Percentiles rank a stretch among this genome's conserved stretches.
These are phyloP conservation scores for Nesogale talazaci DNA, from an alignment of 2,113 vertebrate genomes.

Conservation along the genomic window DNA sequence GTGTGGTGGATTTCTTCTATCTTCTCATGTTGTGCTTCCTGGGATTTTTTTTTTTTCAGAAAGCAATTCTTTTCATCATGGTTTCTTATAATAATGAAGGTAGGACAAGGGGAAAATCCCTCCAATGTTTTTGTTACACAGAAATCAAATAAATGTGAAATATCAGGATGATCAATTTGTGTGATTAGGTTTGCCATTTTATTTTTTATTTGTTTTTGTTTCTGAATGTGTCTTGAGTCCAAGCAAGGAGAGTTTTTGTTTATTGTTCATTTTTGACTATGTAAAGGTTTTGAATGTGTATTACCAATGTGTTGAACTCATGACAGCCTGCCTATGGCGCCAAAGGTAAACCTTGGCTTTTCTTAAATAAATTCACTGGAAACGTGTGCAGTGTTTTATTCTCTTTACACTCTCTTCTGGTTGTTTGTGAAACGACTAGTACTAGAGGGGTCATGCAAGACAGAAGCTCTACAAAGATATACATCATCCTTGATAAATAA, in stretches of 20 bases:
- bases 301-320: conserved; percentile 78
- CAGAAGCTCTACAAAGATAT: not conserved
- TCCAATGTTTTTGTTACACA: not conserved
- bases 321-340: conserved; percentile 75
- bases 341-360: conserved; percentile 84
- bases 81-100: conserved; percentile 36
- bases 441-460: not conserved
- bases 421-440: not conserved
- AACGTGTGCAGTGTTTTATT: conserved; percentile 48
- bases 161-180: conserved; percentile 39
- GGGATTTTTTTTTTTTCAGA: conserved; percentile 25
- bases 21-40: conserved; percentile 23
- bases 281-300: conserved; percentile 79
- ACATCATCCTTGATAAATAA: not conserved
- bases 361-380: conserved; percentile 86
- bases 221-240: conserved; percentile 58
- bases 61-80: conserved; percentile 52
- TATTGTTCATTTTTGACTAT: conserved; percentile 74
- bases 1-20: not conserved
- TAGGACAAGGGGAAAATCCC: conserved; percentile 22
- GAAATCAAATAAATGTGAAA: not conserved
- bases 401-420: conserved; percentile 9
- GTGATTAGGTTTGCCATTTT: conserved; percentile 67
- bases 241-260: conserved; percentile 7
- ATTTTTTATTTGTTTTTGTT: conserved; percentile 79